phyloP scores from a whole-genome alignment of 1,140 invertebrate genomes.

The Schmidtea mediterranea region DNA sequence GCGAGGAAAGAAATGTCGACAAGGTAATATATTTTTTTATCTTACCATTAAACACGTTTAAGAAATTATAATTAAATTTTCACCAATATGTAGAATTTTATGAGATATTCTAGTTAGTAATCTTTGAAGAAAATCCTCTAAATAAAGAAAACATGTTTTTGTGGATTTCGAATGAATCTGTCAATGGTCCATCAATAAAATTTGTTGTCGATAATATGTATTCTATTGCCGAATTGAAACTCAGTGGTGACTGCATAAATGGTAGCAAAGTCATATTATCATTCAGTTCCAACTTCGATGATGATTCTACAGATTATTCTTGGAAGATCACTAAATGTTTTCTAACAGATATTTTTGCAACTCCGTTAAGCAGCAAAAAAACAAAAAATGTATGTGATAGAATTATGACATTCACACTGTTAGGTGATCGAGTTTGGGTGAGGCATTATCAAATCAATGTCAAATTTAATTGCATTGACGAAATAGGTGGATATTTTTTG shows the following conservation, averaged over 20 bases:
- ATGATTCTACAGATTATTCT: conserved; percentile 36
- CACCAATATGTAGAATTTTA: too few relatives aligned
- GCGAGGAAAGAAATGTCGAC: too few relatives aligned
- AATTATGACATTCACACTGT: conserved; percentile 63
- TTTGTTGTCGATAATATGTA: conserved; percentile 88
- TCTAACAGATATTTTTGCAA: conserved; percentile 52
- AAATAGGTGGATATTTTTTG: conserved; percentile 45
- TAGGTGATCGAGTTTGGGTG: conserved; percentile 89
- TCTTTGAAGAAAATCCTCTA: too few relatives aligned
- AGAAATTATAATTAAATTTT: too few relatives aligned
- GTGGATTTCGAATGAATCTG: not conserved
- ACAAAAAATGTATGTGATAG: conserved; percentile 98
- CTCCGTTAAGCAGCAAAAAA: conserved; percentile 81
- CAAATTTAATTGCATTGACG: conserved; percentile 68
- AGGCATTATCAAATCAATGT: conserved; percentile 89
- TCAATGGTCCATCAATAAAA: conserved; percentile 58
- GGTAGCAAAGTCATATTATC: conserved; percentile 73
- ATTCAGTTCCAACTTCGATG: conserved; percentile 60
- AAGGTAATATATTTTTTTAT: too few relatives aligned
- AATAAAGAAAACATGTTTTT: too few relatives aligned
- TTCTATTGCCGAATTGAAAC: conserved; percentile 81
- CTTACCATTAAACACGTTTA: too few relatives aligned
- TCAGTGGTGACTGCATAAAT: conserved; percentile 83
- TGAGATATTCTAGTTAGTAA: too few relatives aligned
- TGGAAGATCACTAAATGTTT: conserved; percentile 61